phyloP scores from a whole-genome alignment of 2,888 invertebrate genomes.

The Tillus elongatus region DNA sequence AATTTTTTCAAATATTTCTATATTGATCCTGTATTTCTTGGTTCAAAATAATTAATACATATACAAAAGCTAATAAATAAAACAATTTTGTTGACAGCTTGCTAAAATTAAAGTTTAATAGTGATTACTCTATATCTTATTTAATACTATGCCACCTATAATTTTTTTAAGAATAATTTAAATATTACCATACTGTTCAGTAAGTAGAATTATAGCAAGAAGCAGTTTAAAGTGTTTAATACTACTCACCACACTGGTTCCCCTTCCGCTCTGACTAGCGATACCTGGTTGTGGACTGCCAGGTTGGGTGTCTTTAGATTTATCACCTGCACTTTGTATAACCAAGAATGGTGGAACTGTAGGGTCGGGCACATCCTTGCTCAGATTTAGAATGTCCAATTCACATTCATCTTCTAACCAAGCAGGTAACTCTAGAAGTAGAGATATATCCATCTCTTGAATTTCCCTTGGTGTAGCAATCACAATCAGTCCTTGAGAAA shows the following conservation, averaged over 20 bases:
- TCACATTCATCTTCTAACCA: conserved; percentile 98
- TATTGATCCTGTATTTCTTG: no score
- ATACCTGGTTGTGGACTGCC: conserved; percentile 62
- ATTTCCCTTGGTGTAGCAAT: conserved; percentile 91
- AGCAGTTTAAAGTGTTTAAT: no score
- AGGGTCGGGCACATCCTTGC: conserved; percentile 51
- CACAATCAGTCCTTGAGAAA: conserved; percentile 73
- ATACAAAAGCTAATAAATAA: no score
- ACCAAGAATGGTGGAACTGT: conserved; percentile 73
- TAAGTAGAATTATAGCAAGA: no score
- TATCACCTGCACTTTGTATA: conserved; percentile 63
- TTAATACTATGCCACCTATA: no score
- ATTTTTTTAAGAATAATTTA: no score
- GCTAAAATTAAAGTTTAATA: no score
- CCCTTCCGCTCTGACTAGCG: conserved; percentile 74
- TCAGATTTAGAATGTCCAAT: conserved; percentile 82
- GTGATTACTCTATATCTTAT: no score
- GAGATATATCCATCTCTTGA: conserved; percentile 94
- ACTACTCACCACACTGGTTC: conserved; percentile 73
- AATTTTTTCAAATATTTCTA: no score
- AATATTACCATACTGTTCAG: no score
- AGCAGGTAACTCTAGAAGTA: conserved; percentile 78
- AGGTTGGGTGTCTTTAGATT: conserved; percentile 45
- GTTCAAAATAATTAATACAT: no score
- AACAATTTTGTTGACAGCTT: no score